phyloP scores from a whole-genome alignment of 2,797 vertebrate genomes.

The Paratrypauchen microcephalus region DNA sequence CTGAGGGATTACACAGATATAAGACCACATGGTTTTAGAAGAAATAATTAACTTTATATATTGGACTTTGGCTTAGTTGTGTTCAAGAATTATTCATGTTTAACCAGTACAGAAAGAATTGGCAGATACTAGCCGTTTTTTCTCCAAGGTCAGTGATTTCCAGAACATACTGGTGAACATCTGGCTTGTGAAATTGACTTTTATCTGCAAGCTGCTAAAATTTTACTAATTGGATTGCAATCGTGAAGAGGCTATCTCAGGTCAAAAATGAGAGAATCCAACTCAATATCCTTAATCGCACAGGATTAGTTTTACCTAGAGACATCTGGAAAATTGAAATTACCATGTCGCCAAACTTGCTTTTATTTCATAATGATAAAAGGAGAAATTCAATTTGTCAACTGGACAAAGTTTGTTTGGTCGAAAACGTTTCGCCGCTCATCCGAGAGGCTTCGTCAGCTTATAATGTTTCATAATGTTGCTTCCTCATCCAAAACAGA shows the following conservation, averaged over 20 bases:
- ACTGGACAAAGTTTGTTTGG: too few relatives aligned
- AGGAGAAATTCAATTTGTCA: too few relatives aligned
- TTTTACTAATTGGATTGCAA: conserved; percentile 39
- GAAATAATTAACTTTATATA: not conserved
- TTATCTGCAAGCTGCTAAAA: conserved; percentile 34
- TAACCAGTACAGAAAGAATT: not conserved
- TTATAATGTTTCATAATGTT: too few relatives aligned
- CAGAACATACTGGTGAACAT: conserved; percentile 42
- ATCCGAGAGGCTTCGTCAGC: too few relatives aligned
- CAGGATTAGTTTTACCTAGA: too few relatives aligned
- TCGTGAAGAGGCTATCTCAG: conserved; percentile 8
- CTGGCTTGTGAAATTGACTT: conserved; percentile 43
- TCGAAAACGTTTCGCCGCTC: too few relatives aligned
- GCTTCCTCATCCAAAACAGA: too few relatives aligned
- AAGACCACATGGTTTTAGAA: not conserved
- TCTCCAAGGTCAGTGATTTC: conserved; percentile 49
- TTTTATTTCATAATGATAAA: too few relatives aligned
- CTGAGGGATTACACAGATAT: too few relatives aligned
- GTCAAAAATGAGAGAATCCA: not conserved
- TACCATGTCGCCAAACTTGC: too few relatives aligned
- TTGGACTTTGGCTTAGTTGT: not conserved
- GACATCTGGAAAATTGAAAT: too few relatives aligned
- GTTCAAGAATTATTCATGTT: not conserved
- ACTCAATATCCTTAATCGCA: not conserved
- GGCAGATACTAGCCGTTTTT: conserved; percentile 40